phyloP scores from a whole-genome alignment of 2,888 invertebrate genomes.

The Nysson spinosus region DNA sequence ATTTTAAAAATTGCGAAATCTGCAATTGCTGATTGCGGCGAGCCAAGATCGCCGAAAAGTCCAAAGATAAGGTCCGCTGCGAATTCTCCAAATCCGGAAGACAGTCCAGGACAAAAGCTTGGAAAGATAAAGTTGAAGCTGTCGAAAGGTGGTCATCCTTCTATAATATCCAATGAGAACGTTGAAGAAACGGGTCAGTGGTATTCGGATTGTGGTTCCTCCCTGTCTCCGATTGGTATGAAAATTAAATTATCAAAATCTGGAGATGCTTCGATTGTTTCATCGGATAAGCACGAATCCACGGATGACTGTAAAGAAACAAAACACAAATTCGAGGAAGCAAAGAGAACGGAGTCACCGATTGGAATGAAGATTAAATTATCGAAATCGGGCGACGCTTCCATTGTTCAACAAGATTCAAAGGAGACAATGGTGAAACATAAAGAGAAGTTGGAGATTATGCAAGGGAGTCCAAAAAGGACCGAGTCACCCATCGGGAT shows the following conservation, averaged over 20 bases:
- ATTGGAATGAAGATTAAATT: constrained; percentile 67
- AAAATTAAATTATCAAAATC: constrained; percentile 69
- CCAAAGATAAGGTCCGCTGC: constrained; percentile 74
- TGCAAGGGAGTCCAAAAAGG: constrained; percentile 55
- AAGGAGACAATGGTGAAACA: constrained; percentile 53
- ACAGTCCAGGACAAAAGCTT: constrained; percentile 77
- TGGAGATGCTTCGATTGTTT: constrained; percentile 66
- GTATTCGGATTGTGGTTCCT: constrained; percentile 67
- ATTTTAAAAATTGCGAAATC: constrained; percentile 75
- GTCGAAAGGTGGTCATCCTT: constrained; percentile 77
- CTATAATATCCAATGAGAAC: constrained; percentile 73
- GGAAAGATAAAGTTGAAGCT: constrained; percentile 80
- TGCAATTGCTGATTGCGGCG: constrained; percentile 72
- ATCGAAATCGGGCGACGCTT: constrained; percentile 59
- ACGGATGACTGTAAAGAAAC: constrained; percentile 58
- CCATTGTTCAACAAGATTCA: constrained; percentile 58
- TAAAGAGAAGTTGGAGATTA: constrained; percentile 54
- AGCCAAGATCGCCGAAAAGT: constrained; percentile 74
- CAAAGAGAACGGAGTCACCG: constrained; percentile 56
- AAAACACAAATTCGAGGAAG: constrained; percentile 61
- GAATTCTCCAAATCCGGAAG: constrained; percentile 75
- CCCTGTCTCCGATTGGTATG: constrained; percentile 70
- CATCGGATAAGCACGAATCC: constrained; percentile 62
- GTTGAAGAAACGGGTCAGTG: constrained; percentile 68
- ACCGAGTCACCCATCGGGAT: constrained; percentile 68